Evolutionary conservation across 2,888 invertebrate species (phyloP).

Genomic region (Drosophila parthenogenetica): DNA sequence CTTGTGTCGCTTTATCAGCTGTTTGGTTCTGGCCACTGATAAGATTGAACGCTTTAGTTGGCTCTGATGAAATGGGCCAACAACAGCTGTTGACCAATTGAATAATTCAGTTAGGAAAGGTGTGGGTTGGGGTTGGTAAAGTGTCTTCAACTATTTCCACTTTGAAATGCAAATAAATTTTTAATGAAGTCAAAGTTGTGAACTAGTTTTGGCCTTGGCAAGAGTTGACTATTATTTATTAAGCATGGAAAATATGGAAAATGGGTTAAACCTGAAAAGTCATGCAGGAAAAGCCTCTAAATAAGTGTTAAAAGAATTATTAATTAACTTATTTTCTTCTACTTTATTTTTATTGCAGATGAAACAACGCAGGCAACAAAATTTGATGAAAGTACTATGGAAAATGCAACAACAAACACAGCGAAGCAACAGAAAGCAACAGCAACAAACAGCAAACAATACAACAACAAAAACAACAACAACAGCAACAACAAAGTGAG

Average conservation of each 20-base stretch:
- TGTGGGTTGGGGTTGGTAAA: neutral
- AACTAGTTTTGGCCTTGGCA: neutral
- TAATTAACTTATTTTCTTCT: constrained; percentile 13
- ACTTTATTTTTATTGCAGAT: constrained; percentile 67
- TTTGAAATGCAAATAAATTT: constrained; percentile 30
- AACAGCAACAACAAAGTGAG: constrained; percentile 50
- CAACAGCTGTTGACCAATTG: constrained; percentile 27
- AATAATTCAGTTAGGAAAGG: constrained; percentile 9
- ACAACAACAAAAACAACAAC: constrained; percentile 64
- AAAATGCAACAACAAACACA: constrained; percentile 77
- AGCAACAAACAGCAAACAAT: constrained; percentile 68
- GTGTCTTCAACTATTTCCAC: neutral
- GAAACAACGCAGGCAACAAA: constrained; percentile 74
- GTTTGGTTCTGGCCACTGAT: constrained; percentile 22
- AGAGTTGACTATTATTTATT: constrained; percentile 16
- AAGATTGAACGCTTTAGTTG: constrained; percentile 47
- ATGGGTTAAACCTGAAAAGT: neutral
- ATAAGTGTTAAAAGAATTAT: too few relatives aligned
- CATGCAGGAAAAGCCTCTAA: neutral
- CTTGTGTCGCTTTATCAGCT: constrained; percentile 33
- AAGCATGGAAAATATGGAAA: neutral
- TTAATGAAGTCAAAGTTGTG: constrained; percentile 11
- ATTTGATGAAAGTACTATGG: constrained; percentile 79
- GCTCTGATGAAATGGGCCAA: constrained; percentile 20
- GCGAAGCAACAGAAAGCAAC: constrained; percentile 70